Percentiles rank a stretch among this genome's conserved stretches.
phyloP scores from a whole-genome alignment of 37 sponge, comb jelly and placozoan genomes.

The Chondrilla cf. caribensis region DNA sequence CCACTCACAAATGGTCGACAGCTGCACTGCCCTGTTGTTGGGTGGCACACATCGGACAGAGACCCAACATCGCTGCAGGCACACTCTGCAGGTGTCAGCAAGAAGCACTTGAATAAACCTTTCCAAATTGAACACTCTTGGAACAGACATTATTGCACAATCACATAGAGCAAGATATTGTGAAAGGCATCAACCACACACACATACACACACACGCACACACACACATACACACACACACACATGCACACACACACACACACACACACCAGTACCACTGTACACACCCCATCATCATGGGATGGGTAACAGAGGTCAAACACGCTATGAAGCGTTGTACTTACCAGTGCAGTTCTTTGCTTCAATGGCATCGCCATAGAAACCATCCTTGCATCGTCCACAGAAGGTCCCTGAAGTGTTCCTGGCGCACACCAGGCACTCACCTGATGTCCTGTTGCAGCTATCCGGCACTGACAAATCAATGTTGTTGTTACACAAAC shows the following conservation, averaged over 20 bases:
- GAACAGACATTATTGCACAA: no score
- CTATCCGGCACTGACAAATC: constrained; percentile 39
- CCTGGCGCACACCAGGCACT: constrained; percentile 61
- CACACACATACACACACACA: no score
- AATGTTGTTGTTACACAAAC: constrained; percentile 77
- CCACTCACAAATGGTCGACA: not conserved
- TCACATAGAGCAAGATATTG: no score
- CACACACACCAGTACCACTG: no score
- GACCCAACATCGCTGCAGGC: not conserved
- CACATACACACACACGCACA: no score
- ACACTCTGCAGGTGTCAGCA: constrained; percentile 13
- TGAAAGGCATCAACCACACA: no score
- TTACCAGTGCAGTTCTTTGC: constrained; percentile 16
- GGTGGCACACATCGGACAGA: not conserved
- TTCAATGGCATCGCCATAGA: constrained; percentile 52
- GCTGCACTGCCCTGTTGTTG: constrained; percentile 11
- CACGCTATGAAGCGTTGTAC: no score
- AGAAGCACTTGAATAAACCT: no score
- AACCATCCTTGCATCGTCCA: constrained; percentile 53
- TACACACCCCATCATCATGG: no score
- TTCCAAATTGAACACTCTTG: no score
- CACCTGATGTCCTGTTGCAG: constrained; percentile 73
- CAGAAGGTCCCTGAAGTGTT: constrained; percentile 68
- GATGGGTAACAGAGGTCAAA: no score
- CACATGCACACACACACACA: no score